Conservation (phyloP, 2,113 vertebrate species). For the Colaptes auratus region DNA sequence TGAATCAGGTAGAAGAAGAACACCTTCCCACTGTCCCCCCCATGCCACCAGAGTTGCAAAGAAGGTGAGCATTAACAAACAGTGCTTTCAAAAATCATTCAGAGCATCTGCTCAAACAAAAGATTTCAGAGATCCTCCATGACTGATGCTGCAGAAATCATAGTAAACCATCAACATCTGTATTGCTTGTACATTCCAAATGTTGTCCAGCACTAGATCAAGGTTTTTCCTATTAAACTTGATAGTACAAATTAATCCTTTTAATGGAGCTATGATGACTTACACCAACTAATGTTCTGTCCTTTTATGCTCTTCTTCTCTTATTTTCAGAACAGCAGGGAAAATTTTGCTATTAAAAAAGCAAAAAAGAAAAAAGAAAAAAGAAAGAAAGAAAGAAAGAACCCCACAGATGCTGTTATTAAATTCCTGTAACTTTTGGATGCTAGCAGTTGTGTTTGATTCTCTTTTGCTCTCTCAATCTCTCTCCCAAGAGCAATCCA, state of each 20-base stretch:
- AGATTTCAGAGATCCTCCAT: neutral
- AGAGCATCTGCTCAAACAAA: neutral
- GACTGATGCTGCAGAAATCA: neutral
- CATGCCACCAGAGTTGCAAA: neutral
- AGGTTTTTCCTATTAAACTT: slow-evolving; percentile 18
- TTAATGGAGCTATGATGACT: slow-evolving; percentile 3
- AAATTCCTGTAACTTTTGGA: slow-evolving; percentile 65
- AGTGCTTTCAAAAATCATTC: neutral
- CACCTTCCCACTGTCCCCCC: neutral
- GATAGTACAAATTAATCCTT: neutral
- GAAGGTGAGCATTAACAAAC: neutral
- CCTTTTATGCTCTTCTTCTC: slow-evolving; percentile 3
- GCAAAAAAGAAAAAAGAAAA: no score
- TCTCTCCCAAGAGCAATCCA: slow-evolving; percentile 62
- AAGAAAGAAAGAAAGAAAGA: no score
- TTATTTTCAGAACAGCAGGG: slow-evolving; percentile 68
- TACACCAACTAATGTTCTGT: slow-evolving; percentile 44
- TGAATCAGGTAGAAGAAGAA: no score
- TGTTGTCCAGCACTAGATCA: neutral
- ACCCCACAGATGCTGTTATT: slow-evolving; percentile 54
- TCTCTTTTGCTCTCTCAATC: slow-evolving; percentile 32
- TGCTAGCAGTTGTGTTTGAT: slow-evolving; percentile 35
- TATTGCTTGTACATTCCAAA: neutral
- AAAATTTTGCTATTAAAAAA: slow-evolving; percentile 53
- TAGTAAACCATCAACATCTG: neutral